These are phyloP conservation scores for Camarhynchus parvulus DNA, from an alignment of 2,113 vertebrate genomes.

Conservation along the genomic window DNA sequence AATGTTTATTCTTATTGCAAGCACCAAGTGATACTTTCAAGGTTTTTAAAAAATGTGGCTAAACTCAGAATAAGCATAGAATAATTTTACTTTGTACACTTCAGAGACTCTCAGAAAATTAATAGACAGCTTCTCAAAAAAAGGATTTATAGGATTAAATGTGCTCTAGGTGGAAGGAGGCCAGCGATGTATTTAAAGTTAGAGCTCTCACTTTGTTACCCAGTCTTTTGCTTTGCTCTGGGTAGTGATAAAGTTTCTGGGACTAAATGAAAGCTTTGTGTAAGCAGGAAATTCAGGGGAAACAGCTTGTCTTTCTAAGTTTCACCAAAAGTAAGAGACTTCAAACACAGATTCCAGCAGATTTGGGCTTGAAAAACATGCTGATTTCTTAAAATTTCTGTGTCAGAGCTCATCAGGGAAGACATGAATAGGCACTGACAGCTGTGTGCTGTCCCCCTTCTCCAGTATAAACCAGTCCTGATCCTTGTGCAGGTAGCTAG, in stretches of 20 bases:
- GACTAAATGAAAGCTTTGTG: slow-evolving; percentile 52
- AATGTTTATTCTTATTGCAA: not conserved
- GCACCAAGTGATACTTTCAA: not conserved
- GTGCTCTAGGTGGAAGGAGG: not conserved
- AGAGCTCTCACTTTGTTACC: not conserved
- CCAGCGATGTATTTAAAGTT: not conserved
- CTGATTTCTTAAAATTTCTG: not conserved
- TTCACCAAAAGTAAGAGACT: slow-evolving; percentile 51
- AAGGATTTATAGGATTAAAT: not conserved
- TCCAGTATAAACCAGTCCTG: not conserved
- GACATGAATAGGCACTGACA: not conserved
- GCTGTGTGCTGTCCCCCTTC: not conserved
- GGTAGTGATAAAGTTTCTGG: not conserved
- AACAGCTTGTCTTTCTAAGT: slow-evolving; percentile 22
- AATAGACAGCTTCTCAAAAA: not conserved
- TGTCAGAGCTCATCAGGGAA: not conserved
- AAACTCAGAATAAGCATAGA: not conserved
- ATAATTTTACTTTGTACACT: not conserved
- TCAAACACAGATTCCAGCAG: not conserved
- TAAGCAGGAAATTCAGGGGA: slow-evolving; percentile 50
- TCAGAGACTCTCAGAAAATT: not conserved
- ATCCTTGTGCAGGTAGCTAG: not conserved
- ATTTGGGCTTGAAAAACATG: slow-evolving; percentile 7
- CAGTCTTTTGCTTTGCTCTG: not conserved
- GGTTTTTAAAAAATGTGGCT: not conserved